phyloP scores from a whole-genome alignment of 2,888 invertebrate genomes.

The Polydrusus cervinus region DNA sequence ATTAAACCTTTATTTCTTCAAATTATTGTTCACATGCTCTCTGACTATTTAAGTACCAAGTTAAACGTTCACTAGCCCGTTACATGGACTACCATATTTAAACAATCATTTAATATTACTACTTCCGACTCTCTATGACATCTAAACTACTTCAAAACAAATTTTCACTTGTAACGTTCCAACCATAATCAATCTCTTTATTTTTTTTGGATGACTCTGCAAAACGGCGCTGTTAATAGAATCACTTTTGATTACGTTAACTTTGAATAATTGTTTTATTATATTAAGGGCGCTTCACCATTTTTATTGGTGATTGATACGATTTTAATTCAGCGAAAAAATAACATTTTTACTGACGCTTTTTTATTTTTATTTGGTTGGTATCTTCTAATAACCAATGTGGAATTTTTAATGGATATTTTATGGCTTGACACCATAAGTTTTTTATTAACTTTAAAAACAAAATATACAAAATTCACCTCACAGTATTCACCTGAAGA shows the following conservation, averaged over 20 bases:
- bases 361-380: slow-evolving; percentile 49
- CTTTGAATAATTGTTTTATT: slow-evolving; percentile 70
- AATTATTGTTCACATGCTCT: background rate
- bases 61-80: background rate
- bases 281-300: slow-evolving; percentile 65
- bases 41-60: background rate
- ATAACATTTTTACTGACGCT: slow-evolving; percentile 57
- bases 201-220: slow-evolving; percentile 68
- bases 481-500: too few relatives aligned
- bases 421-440: slow-evolving; percentile 16
- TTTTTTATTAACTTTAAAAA: background rate
- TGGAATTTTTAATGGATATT: slow-evolving; percentile 35
- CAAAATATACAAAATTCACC: too few relatives aligned
- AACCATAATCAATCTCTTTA: slow-evolving; percentile 66
- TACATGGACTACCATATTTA: slow-evolving; percentile 7
- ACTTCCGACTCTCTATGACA: slow-evolving; percentile 45
- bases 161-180: slow-evolving; percentile 68
- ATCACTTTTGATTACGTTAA: slow-evolving; percentile 71
- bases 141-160: slow-evolving; percentile 58
- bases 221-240: slow-evolving; percentile 68
- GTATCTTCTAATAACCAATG: slow-evolving; percentile 45
- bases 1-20: too few relatives aligned
- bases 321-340: slow-evolving; percentile 63
- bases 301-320: slow-evolving; percentile 64
- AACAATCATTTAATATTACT: slow-evolving; percentile 41